These are phyloP conservation scores for Hypena proboscidalis DNA, from an alignment of 2,888 invertebrate genomes.

Conservation along the genomic window DNA sequence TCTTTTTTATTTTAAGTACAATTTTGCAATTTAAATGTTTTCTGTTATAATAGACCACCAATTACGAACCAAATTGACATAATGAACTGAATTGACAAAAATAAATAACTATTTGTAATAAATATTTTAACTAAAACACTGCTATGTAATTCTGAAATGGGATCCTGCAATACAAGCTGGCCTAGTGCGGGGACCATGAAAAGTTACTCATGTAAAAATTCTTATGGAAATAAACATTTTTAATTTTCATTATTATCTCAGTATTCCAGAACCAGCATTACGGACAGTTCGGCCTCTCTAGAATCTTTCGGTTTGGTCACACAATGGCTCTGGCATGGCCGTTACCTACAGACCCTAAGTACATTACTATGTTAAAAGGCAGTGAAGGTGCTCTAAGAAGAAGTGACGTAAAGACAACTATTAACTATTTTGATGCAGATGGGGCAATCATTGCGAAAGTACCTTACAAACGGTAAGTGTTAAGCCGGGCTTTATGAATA, in stretches of 20 bases:
- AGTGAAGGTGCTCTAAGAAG: constrained; percentile 60
- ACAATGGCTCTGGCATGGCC: constrained; percentile 92
- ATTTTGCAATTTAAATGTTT: too few species aligned
- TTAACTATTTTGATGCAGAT: constrained; percentile 64
- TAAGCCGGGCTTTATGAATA: not conserved
- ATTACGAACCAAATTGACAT: too few species aligned
- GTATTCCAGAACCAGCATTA: constrained; percentile 87
- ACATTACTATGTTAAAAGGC: constrained; percentile 62
- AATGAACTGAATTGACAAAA: too few species aligned
- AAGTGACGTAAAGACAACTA: constrained; percentile 57
- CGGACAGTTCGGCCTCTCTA: constrained; percentile 81
- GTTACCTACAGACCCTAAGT: constrained; percentile 86
- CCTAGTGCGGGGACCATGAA: too few species aligned
- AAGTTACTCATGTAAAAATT: too few species aligned
- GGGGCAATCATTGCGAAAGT: constrained; percentile 64
- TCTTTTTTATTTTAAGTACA: too few species aligned
- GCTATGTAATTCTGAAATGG: too few species aligned
- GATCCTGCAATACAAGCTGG: too few species aligned
- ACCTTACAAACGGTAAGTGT: constrained; percentile 64
- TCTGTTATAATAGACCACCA: too few species aligned
- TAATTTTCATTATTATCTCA: constrained; percentile 50
- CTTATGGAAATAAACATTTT: too few species aligned
- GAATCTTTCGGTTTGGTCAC: constrained; percentile 88
- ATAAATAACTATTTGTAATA: too few species aligned
- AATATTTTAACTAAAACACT: too few species aligned